Evolutionary conservation across 2,797 vertebrate genomes (phyloP).

Genomic region (Alfaro cultratus): DNA sequence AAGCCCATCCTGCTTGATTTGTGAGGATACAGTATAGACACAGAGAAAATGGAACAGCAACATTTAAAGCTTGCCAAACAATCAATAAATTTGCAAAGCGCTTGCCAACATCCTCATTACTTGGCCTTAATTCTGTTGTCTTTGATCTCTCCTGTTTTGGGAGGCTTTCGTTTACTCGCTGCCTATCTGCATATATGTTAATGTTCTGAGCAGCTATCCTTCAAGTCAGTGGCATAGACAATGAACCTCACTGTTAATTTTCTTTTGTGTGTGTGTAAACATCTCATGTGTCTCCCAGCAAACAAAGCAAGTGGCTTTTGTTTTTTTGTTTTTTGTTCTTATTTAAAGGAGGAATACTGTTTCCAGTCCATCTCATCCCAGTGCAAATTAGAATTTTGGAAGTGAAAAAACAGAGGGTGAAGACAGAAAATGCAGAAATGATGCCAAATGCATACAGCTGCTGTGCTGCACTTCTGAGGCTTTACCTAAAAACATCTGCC

Average conservation of each 20-base stretch:
- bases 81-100: slow-evolving; percentile 79
- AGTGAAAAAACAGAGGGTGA: slow-evolving; percentile 35
- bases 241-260: slow-evolving; percentile 48
- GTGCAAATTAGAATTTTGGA: slow-evolving; percentile 43
- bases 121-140: slow-evolving; percentile 78
- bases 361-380: slow-evolving; percentile 26
- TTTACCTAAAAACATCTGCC: slow-evolving; percentile 68
- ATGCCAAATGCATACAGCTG: slow-evolving; percentile 68
- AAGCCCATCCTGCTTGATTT: slow-evolving; percentile 59
- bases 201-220: slow-evolving; percentile 66
- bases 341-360: slow-evolving; percentile 38
- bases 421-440: slow-evolving; percentile 13
- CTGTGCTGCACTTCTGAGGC: slow-evolving; percentile 61
- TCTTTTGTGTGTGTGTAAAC: slow-evolving; percentile 34
- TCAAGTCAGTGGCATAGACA: slow-evolving; percentile 62
- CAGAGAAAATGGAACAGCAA: slow-evolving; percentile 55
- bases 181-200: slow-evolving; percentile 76
- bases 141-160: slow-evolving; percentile 74
- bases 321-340: slow-evolving; percentile 50
- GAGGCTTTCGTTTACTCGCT: slow-evolving; percentile 70
- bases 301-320: slow-evolving; percentile 46
- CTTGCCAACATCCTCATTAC: slow-evolving; percentile 81
- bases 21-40: slow-evolving; percentile 64
- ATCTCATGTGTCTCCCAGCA: slow-evolving; percentile 44
- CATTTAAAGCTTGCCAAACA: slow-evolving; percentile 76